Evolutionary conservation across 2,113 vertebrate species (phyloP), one percentile per base, ranked within the genome.

Genomic region (Laticauda laticaudata): DNA sequence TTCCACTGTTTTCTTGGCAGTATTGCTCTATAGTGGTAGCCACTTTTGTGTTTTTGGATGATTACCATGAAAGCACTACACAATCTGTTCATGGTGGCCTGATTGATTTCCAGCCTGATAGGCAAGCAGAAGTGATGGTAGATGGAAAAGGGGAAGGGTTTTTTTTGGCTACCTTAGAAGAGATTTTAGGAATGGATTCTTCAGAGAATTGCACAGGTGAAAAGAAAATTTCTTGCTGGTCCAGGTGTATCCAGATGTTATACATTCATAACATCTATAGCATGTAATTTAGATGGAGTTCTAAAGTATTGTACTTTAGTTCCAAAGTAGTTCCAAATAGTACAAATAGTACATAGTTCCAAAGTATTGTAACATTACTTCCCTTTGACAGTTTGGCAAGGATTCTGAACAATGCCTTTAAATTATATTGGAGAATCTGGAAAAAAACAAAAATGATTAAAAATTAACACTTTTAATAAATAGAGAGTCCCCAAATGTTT

Each of bases 311-410:
- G 92, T 54, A 6, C 98, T 97, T 97, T 87, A 93, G 94, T 94
- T 89, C 86, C 94, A 91, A 55, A 92, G 81, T 93, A 48, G n/a
- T n/a, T n/a, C n/a, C n/a, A n/a, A n/a, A n/a, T n/a, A n/a, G n/a
- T n/a, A n/a, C n/a, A n/a, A n/a, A n/a, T n/a, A n/a, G n/a, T n/a
- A 98, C 97, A 97, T 87, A 93, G 94, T 94, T 89, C 86, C 94
- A 91, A 55, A 92, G 81, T 93, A 48, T 94, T 90, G 92, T 54
- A 6, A n/a, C 0, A 0, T 48, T 43, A 94, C n/a, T 92, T 93
- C 95, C 43, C 64, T 51, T 89, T 88, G 69, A 81, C 0, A 3
- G 45, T n/a, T 53, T 90, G 39, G 23, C 56, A 7, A 88, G 51
- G 8, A 75, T 87, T 54, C 81, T 75, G 61, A 81, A 88, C 57